Evolutionary conservation across 2,113 vertebrate species (phyloP).

Genomic region (Probosciger aterrimus): DNA sequence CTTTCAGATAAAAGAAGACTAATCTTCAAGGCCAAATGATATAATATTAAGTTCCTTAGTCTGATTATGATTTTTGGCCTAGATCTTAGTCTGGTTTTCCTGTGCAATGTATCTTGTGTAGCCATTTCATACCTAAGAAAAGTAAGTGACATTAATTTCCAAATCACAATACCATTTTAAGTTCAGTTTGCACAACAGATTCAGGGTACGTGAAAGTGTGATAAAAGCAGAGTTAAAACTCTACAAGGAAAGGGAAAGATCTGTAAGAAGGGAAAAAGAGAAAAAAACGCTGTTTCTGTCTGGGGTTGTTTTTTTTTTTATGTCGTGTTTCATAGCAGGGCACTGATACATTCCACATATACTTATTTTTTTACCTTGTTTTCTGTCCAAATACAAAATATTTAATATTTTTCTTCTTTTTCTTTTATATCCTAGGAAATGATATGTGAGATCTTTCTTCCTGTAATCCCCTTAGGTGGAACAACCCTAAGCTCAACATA

Average conservation of each 20-base stretch:
- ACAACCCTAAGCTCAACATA: not conserved
- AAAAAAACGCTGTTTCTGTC: not conserved
- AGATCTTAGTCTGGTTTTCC: not conserved
- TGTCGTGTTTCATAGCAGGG: not conserved
- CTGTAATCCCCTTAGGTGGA: not conserved
- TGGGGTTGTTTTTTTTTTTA: not conserved
- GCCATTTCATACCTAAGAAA: not conserved
- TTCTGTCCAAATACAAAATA: not conserved
- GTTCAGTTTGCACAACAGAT: not conserved
- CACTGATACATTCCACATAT: not conserved
- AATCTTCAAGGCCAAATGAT: not conserved
- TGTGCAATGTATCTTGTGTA: not conserved
- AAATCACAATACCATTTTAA: not conserved
- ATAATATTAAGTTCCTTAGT: not conserved
- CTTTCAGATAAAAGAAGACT: not conserved
- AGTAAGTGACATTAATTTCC: not conserved
- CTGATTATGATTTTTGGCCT: not conserved
- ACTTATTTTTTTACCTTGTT: not conserved
- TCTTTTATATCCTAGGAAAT: slow-evolving; percentile 2
- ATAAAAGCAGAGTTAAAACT: not conserved
- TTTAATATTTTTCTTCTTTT: not conserved
- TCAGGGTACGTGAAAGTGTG: not conserved
- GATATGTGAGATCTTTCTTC: not conserved
- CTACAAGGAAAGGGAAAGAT: not conserved
- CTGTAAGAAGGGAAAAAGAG: not conserved